phyloP scores from a whole-genome alignment of 2,888 invertebrate genomes.

The Drosophila incognita region DNA sequence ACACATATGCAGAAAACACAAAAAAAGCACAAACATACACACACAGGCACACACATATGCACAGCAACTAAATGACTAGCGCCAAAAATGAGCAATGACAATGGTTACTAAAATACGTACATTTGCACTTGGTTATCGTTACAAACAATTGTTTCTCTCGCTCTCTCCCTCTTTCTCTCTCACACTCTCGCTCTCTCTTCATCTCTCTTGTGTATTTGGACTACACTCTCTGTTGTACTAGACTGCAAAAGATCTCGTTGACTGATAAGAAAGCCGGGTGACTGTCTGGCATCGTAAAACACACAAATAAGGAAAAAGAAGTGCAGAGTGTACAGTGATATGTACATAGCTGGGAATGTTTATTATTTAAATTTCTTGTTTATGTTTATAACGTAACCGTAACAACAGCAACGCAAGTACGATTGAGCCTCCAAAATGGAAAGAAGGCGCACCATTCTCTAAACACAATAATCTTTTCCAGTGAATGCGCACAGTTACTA shows the following conservation, averaged over 20 bases:
- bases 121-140: slow-evolving; percentile 47
- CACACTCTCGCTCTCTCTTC: not conserved
- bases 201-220: not conserved
- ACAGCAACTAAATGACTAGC: slow-evolving; percentile 32
- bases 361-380: not conserved
- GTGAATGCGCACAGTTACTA: not conserved
- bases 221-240: slow-evolving; percentile 14
- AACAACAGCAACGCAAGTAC: not conserved
- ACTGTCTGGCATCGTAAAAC: slow-evolving; percentile 22
- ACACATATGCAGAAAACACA: slow-evolving; percentile 17
- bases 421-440: not conserved
- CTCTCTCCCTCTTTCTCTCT: not conserved
- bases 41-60: slow-evolving; percentile 21
- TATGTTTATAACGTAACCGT: slow-evolving; percentile 14
- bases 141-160: slow-evolving; percentile 10
- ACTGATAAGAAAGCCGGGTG: slow-evolving; percentile 55
- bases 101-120: slow-evolving; percentile 32
- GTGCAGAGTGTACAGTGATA: slow-evolving; percentile 3
- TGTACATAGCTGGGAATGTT: not conserved
- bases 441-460: not conserved
- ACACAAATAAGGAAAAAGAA: slow-evolving; percentile 12
- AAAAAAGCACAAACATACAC: slow-evolving; percentile 12
- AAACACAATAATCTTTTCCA: not conserved
- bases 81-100: slow-evolving; percentile 60
- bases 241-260: slow-evolving; percentile 49